Evolutionary conservation across 1,140 invertebrate species (phyloP), one percentile per base, ranked within the genome.

Genomic region (Macrotrachela quadricornifera): DNA sequence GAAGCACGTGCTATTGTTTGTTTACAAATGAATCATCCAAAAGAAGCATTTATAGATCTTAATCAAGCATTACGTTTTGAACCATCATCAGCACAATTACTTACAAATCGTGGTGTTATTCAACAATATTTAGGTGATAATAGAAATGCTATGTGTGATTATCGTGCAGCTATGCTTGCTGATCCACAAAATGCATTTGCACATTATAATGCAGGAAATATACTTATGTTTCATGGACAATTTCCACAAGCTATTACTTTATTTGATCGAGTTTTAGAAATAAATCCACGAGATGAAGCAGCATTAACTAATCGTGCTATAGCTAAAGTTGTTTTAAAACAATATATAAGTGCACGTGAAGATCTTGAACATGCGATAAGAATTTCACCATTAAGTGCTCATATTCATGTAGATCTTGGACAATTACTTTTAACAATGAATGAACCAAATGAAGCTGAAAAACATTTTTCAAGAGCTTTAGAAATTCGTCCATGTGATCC

Each of bases 161-260:
- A 69, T 49, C 63, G 68, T 52, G 42, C 50, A 41, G 67, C 68
- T 17, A 56, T 69, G n/a, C 57, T 61, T 30, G 51, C 64, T 13
- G 66, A 70, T 49, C 56, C 62, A 13, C 63, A 54, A 4, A 68
- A 67, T 49, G 56, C 65, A 6, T 58, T 70, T 42, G 67, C 68
- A 15, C 68, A 68, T 57, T 70, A 63, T 58, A 70, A 70, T 57
- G 66, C 66, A 46, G 68, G 60, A 10, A 70, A 68, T 57, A 59
- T 69, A 10, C 66, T 67, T 58, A 64, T 70, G 57, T 62, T 67
- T 39, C 63, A 60, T 1, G 57, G 64, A 48, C 66, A 68, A 51
- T 70, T 67, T 56, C 61, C 58, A 57, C 66, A 69, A 63, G 68
- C 67, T 46, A 49, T 50, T 21, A 54, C 11, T 36, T 50, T 46